Conservation (phyloP, 2,888 invertebrate genomes). For the Anticlea derivata region DNA sequence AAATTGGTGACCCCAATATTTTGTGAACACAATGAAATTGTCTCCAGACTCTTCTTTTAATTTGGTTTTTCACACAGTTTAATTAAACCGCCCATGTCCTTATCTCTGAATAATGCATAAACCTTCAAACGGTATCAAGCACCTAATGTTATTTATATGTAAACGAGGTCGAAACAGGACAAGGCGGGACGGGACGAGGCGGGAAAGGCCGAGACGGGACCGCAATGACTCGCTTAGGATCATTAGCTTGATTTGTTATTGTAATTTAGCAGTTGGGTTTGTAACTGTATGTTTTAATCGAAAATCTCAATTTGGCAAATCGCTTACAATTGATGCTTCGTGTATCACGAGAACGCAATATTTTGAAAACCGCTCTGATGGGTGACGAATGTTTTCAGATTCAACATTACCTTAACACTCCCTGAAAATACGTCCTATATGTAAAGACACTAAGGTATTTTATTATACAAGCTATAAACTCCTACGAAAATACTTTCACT, state of each 20-base stretch:
- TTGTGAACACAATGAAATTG: background rate
- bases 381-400: too few species aligned
- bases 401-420: too few species aligned
- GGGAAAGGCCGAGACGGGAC: background rate
- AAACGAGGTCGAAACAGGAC: conserved; percentile 29
- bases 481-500: background rate
- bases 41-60: conserved; percentile 5
- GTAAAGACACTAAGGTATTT: too few species aligned
- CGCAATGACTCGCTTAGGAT: conserved; percentile 8
- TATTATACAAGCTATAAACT: background rate
- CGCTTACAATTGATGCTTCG: too few species aligned
- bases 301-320: too few species aligned
- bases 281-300: background rate
- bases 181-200: conserved; percentile 15
- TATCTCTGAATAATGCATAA: conserved; percentile 50
- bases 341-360: too few species aligned
- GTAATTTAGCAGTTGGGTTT: conserved; percentile 25
- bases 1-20: background rate
- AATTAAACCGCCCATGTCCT: conserved; percentile 48
- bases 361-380: too few species aligned
- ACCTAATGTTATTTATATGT: conserved; percentile 44
- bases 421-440: too few species aligned
- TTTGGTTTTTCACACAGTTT: conserved; percentile 39
- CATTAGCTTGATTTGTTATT: conserved; percentile 35
- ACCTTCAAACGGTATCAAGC: conserved; percentile 28